Percentiles rank a stretch among this genome's conserved stretches.
Conservation (phyloP, 2,113 vertebrate species). For the Tachysurus vachellii region DNA sequence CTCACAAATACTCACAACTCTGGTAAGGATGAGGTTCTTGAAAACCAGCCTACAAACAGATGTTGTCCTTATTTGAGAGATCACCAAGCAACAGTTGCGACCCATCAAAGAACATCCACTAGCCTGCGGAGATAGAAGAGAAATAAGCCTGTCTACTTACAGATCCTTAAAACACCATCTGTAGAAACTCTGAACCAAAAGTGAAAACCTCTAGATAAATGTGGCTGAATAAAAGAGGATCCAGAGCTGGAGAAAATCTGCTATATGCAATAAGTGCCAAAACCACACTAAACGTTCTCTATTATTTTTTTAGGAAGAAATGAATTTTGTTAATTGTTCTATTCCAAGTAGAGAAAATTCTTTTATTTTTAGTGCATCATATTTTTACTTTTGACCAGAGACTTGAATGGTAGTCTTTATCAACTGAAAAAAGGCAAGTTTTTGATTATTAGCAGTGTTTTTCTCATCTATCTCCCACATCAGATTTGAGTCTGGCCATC, state of each 20-base stretch:
- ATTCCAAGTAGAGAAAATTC: neutral
- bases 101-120: neutral
- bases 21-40: neutral
- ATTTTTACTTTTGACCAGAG: neutral
- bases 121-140: neutral
- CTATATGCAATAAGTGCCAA: neutral
- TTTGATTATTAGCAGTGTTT: neutral
- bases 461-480: neutral
- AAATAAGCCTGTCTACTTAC: neutral
- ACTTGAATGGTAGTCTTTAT: neutral
- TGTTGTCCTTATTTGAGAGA: neutral
- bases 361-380: neutral
- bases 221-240: slow-evolving; percentile 3
- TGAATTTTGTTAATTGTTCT: neutral
- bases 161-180: slow-evolving; percentile 13
- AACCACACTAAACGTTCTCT: neutral
- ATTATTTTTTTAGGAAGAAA: neutral
- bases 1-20: neutral
- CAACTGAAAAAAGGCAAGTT: too few species aligned
- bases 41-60: neutral
- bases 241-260: neutral
- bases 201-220: neutral
- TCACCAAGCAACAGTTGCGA: neutral
- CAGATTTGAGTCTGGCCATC: neutral
- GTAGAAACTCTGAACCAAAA: slow-evolving; percentile 12